phyloP scores from a whole-genome alignment of 2,113 vertebrate species.

The Erythrolamprus reginae region DNA sequence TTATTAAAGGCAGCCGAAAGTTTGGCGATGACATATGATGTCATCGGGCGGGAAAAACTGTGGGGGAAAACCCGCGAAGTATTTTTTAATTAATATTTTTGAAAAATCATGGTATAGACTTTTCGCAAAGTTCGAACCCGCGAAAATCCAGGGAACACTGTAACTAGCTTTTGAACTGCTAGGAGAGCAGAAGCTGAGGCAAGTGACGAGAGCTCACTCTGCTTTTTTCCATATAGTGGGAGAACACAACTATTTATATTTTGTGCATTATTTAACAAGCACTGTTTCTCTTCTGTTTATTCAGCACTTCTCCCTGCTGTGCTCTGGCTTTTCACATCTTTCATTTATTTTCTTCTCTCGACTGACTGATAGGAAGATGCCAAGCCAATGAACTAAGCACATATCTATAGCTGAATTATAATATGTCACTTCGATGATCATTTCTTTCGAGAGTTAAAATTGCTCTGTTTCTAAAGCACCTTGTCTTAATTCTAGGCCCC shows the following conservation, averaged over 20 bases:
- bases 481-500: background rate
- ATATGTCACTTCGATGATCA: constrained; percentile 13
- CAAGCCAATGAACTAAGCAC: constrained; percentile 6
- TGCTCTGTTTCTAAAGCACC: constrained; percentile 10
- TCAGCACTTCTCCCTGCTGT: background rate
- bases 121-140: too few relatives aligned
- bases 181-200: background rate
- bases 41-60: too few relatives aligned
- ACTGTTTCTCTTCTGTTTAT: constrained; percentile 18
- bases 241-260: constrained; percentile 14
- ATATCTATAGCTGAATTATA: constrained; percentile 18
- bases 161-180: background rate
- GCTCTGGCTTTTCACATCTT: constrained; percentile 6
- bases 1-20: too few relatives aligned
- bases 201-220: background rate
- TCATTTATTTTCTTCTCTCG: constrained; percentile 34
- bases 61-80: too few relatives aligned
- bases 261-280: constrained; percentile 6
- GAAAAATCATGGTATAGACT: too few relatives aligned
- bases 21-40: too few relatives aligned
- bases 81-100: too few relatives aligned
- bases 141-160: too few relatives aligned
- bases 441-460: constrained; percentile 1
- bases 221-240: background rate
- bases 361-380: constrained; percentile 17